Percentiles rank a stretch among this genome's conserved stretches.
Evolutionary conservation across 1,140 invertebrate species (phyloP).

Genomic region (Drosophila tropicalis): DNA sequence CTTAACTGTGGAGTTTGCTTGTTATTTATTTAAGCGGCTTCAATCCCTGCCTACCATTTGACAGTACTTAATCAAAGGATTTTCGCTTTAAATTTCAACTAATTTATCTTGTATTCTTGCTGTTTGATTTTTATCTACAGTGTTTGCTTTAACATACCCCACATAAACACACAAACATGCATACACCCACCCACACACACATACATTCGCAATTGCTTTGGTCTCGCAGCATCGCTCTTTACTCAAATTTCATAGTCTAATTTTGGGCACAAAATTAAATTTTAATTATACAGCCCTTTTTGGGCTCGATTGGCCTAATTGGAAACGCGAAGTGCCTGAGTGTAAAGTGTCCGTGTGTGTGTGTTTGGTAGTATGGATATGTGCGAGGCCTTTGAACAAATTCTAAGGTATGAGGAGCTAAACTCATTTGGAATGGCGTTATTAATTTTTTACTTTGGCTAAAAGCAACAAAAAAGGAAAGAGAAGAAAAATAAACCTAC

Average conservation of each 20-base stretch:
- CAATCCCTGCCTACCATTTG: slow-evolving; percentile 20
- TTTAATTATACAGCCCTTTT: slow-evolving; percentile 67
- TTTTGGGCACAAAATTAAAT: slow-evolving; percentile 71
- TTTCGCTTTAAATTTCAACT: slow-evolving; percentile 67
- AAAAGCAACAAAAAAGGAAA: slow-evolving; percentile 26
- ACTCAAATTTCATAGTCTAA: slow-evolving; percentile 76
- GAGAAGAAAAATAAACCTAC: slow-evolving; percentile 14
- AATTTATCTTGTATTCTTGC: slow-evolving; percentile 56
- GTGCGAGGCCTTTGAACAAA: slow-evolving; percentile 54
- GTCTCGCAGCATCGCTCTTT: slow-evolving; percentile 30
- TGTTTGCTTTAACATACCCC: slow-evolving; percentile 5
- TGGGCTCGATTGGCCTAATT: slow-evolving; percentile 62
- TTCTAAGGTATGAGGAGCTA: slow-evolving; percentile 26
- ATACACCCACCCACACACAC: neutral
- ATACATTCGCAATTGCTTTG: neutral
- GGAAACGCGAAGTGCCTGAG: slow-evolving; percentile 29
- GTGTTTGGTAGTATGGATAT: slow-evolving; percentile 1
- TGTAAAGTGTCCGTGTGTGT: slow-evolving; percentile 15
- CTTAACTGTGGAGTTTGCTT: slow-evolving; percentile 37
- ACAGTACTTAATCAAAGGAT: slow-evolving; percentile 72
- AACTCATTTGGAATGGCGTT: slow-evolving; percentile 35
- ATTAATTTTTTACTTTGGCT: slow-evolving; percentile 70
- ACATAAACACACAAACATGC: too few species aligned
- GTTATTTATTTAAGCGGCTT: slow-evolving; percentile 65
- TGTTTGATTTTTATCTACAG: slow-evolving; percentile 45